Base-by-base conservation (phyloP, 2,797 vertebrate species). In the Bradypodion pumilum region DNA sequence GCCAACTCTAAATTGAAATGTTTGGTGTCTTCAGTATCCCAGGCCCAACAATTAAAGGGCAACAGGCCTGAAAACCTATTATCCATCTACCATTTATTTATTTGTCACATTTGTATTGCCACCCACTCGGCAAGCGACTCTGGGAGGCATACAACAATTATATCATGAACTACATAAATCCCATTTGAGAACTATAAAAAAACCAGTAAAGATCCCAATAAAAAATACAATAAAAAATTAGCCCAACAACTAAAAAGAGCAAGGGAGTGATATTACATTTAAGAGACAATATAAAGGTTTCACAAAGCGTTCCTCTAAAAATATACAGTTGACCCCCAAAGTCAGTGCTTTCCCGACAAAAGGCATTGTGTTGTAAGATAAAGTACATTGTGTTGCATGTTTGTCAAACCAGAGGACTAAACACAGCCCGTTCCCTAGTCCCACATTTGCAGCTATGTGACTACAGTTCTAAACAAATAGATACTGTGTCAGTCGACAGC, bases 361-460 rank as follows among this genome's bases (percentile, higher is more conserved):
- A 93, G 83, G 91, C 87, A 72, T 81, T 89, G 70, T 90, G 94
- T 91, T 92, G 91, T 91, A 92, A 73, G 92, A 88, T 62, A 44
- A 89, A 87, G 72, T 46, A n/a, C 44, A 44, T 62, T 32, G n/a
- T 62, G 29, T 88, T 88, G 80, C 77, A 78, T 85, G 84, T 89
- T 74, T 70, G n/a, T 78, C 69, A 91, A 88, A 82, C 9, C 68
- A 87, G 89, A 86, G 89, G 87, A 92, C 78, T 89, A 92, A 93
- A 91, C 76, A 82, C 82, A 90, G 94, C 78, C 82, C 74, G 87
- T 91, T 86, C 92, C 87, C 29, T 5, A 89, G 88, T 90, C 95
- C 95, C 92, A 95, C 95, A 84, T 91, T 91, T 88, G 84, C 90
- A 95, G 89, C 90, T 94, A 94, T 95, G 95, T 89, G 93, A 90